Conservation (phyloP, 2,113 vertebrate genomes). For the Sorex araneus region DNA sequence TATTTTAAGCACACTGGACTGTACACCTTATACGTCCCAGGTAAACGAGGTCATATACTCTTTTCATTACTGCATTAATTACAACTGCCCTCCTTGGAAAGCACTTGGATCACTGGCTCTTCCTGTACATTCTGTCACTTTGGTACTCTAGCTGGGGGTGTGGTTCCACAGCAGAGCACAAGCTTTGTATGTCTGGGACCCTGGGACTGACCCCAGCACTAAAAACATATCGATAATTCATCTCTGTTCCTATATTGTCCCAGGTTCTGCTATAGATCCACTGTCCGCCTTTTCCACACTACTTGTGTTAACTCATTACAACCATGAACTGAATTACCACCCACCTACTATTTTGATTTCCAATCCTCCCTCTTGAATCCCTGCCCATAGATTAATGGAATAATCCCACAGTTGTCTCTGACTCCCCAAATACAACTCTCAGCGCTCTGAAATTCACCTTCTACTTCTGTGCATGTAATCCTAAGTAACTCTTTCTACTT, state of each 20-base stretch:
- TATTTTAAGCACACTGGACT: not conserved
- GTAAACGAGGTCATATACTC: accelerated
- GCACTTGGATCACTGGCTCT: too few relatives aligned
- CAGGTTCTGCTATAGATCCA: too few relatives aligned
- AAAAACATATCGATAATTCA: too few relatives aligned
- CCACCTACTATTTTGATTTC: not conserved
- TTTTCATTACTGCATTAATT: accelerated
- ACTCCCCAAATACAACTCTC: not conserved
- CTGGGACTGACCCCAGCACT: too few relatives aligned
- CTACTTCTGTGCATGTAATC: not conserved
- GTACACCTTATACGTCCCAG: not conserved
- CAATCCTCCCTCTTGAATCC: conserved; percentile 1
- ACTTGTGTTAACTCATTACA: not conserved
- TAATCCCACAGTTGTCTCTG: not conserved
- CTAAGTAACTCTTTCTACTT: not conserved
- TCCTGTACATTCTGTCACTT: too few relatives aligned
- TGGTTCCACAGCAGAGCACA: too few relatives aligned
- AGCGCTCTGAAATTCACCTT: too few relatives aligned
- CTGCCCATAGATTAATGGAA: not conserved
- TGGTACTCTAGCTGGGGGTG: too few relatives aligned
- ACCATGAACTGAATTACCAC: not conserved
- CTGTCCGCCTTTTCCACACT: not conserved
- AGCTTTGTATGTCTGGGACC: too few relatives aligned
- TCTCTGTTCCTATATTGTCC: too few relatives aligned
- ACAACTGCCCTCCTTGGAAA: not conserved